Evolutionary conservation across 2,113 vertebrate species (phyloP).

Genomic region (Clarias macrocephalus): DNA sequence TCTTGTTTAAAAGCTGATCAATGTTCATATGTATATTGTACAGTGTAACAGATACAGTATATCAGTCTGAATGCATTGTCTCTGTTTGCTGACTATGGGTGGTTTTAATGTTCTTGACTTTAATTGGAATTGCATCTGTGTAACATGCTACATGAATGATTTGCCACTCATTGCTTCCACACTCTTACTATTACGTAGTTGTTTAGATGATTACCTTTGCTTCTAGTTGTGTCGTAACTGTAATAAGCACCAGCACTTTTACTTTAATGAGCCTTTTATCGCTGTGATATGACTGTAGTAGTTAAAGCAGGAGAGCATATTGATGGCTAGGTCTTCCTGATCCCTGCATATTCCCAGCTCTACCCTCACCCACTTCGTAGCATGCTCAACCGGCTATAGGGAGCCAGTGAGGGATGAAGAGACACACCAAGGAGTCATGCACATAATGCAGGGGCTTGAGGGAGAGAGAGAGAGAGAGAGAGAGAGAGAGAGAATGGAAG

Average conservation of each 20-base stretch:
- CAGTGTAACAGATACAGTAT: not conserved
- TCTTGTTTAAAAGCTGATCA: not conserved
- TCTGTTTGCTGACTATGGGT: not conserved
- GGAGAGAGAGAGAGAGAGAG: conserved; percentile 20
- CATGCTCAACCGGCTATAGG: conserved; percentile 59
- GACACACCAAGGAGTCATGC: conserved; percentile 44
- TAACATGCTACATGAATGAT: not conserved
- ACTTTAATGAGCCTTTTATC: not conserved
- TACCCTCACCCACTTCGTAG: conserved; percentile 10
- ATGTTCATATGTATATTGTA: not conserved
- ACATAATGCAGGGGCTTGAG: conserved; percentile 51
- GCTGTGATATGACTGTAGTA: conserved; percentile 36
- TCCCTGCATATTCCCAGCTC: conserved; percentile 44
- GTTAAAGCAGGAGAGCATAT: conserved; percentile 63
- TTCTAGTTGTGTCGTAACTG: not conserved
- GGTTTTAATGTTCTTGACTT: not conserved
- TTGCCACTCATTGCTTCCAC: not conserved
- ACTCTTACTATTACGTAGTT: not conserved
- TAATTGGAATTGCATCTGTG: not conserved
- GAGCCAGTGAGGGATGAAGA: conserved; percentile 56
- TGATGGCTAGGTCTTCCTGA: conserved; percentile 69
- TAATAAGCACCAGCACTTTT: not conserved
- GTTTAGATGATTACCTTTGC: not conserved
- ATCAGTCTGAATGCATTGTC: not conserved
- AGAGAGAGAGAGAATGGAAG: conserved; percentile 35